Evolutionary conservation across 2,888 invertebrate species (phyloP), one percentile per base, ranked within the genome.

Genomic region (Tetanocera ferruginea): DNA sequence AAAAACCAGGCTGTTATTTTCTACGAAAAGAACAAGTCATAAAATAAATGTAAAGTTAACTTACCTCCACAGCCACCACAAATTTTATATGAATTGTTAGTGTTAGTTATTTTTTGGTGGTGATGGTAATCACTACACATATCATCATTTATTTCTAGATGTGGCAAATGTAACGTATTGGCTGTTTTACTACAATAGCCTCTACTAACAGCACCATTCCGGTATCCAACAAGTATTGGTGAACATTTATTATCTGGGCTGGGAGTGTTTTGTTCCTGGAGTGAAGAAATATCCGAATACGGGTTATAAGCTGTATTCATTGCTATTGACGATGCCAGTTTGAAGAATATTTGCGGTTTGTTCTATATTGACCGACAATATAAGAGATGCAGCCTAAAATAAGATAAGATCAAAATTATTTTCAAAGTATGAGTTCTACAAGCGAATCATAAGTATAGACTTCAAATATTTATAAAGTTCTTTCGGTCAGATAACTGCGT

Each of bases 301-400:
- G 94, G 93, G 93, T 95, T 95, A 93, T 95, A 95, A 92, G 95
- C 95, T 92, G 95, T 95, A 94, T 96, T 96, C 96, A 96, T 96
- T 91, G 95, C 94, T 89, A 93, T 91, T 91, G 94, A 94, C 93
- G 94, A 94, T 92, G 95, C 95, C 95, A 95, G 95, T 93, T 95
- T 95, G 95, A 92, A 51, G 28, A 55, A 8, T 52, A 51, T 25
- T 66, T 14, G n/a, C 14, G 14, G 43, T 43, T 6, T 43, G 2
- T 43, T 43, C 43, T 43, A 14, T 43, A 43, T 43, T 43, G 43
- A 43, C 2, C 1, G 1, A 11, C 43, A 43, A 43, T 43, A 11
- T 11, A 14, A 43, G 11, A 37, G 5, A 43, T 1, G 43, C 14
- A 43, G 43, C 43, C 43, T 43, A 43, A 43, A 43, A 43, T 43